Evolutionary conservation across 2,888 invertebrate species (phyloP), one percentile per base, ranked within the genome.

Genomic region (Cacoxenus indagator): DNA sequence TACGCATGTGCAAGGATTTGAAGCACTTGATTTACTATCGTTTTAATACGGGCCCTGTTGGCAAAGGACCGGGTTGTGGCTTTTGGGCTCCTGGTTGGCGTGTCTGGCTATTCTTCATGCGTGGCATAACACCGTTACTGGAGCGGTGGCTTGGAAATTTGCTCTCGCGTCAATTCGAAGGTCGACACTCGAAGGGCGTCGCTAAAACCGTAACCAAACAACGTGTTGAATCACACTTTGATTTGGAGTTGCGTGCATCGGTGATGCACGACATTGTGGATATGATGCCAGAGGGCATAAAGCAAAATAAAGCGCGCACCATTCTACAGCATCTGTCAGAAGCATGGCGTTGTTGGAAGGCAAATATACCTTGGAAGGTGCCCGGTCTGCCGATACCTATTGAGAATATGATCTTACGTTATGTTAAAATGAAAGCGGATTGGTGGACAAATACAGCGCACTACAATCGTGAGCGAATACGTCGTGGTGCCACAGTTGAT

Each of bases 381-480:
- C 99, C 99, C 1, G 99, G 99, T 3, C 90, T 99, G 4, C 99
- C 99, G 0, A 99, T 97, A 31, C 99, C 99, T 0, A 99, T 99
- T 74, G 99, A 99, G 90, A 99, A 99, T 89, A 99, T 99, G 99
- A 99, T 99, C 79, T 91, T 99, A 69, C 93, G 99, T 67, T 99
- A 99, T 89, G 99, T 99, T 11, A 99, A 99, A 89, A 99, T 99
- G 94, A 99, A 99, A 87, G 99, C 99, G 0, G 99, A 99, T 88
- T 99, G 99, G 99, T 99, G 99, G 99, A 99, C 99, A 0, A 99
- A 99, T 88, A 99, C 99, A 0, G 99, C 99, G 0, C 99, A 99
- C 88, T 99, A 99, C 89, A 99, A 99, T 89, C 92, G 99, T 51
- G 99, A 99, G 89, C 91, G 99, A 82, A 99, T 99, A 76, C 92